Conservation (phyloP, 2,113 vertebrate genomes). For the Patagioenas fasciata region DNA sequence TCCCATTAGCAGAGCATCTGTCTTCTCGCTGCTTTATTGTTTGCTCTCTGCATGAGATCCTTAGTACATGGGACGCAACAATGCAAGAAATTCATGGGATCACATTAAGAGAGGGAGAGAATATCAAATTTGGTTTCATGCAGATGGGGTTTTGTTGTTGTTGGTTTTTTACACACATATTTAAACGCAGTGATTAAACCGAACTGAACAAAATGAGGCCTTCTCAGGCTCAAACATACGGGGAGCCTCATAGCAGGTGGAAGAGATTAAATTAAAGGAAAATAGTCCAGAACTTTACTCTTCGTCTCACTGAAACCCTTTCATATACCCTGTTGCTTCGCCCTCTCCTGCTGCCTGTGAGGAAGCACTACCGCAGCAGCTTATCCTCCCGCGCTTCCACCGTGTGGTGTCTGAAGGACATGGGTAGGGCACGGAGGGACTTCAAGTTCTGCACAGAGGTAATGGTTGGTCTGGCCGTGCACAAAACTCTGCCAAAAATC, state of each 20-base stretch:
- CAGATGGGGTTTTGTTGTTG: conserved; percentile 10
- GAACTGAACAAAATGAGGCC: not conserved
- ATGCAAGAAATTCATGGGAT: conserved; percentile 56
- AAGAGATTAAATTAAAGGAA: conserved; percentile 7
- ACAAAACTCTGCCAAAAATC: not conserved
- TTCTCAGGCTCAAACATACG: not conserved
- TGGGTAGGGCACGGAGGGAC: not conserved
- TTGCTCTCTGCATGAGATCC: conserved; percentile 51
- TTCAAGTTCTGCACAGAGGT: not conserved
- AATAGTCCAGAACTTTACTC: not conserved
- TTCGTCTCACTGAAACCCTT: not conserved
- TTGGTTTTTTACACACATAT: not conserved
- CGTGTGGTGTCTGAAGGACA: not conserved
- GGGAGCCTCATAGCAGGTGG: conserved; percentile 5
- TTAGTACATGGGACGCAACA: conserved; percentile 45
- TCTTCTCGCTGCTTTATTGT: conserved; percentile 59
- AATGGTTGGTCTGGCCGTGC: not conserved
- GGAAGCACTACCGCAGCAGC: not conserved
- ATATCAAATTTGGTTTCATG: conserved; percentile 54
- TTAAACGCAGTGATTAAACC: not conserved
- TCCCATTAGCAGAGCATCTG: conserved; percentile 67
- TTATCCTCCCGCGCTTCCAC: not conserved
- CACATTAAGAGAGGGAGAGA: not conserved
- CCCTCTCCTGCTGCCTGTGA: not conserved
- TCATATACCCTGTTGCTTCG: not conserved